These are phyloP conservation scores for Hymenopus coronatus DNA, from an alignment of 2,888 invertebrate species.

Conservation along the genomic window DNA sequence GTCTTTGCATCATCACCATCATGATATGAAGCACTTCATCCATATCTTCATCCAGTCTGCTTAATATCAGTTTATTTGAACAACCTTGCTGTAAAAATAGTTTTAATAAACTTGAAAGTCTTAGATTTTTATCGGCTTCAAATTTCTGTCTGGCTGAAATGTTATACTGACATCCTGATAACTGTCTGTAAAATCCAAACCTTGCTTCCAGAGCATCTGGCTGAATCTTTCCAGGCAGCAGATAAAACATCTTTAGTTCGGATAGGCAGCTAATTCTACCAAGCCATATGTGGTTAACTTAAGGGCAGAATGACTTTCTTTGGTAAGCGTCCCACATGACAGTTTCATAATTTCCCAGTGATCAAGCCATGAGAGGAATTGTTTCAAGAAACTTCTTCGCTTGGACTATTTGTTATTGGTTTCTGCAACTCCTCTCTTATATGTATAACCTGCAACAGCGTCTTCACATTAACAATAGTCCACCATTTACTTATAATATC, in stretches of 20 bases:
- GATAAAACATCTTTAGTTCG: not conserved
- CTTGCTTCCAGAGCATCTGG: not conserved
- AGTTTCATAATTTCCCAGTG: not conserved
- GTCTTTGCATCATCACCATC: not conserved
- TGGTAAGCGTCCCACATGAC: not conserved
- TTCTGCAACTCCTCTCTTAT: no score
- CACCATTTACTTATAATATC: not conserved
- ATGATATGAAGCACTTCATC: no score
- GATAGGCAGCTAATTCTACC: not conserved
- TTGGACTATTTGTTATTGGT: not conserved
- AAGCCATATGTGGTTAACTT: not conserved
- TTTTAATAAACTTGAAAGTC: not conserved
- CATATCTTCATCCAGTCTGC: no score
- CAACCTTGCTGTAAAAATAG: not conserved
- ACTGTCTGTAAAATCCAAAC: not conserved
- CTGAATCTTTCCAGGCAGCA: not conserved
- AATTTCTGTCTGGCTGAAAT: not conserved
- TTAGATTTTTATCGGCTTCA: not conserved
- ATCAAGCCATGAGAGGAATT: not conserved
- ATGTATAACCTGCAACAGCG: no score
- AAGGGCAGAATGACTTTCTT: not conserved
- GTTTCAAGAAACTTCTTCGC: not conserved
- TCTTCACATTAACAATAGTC: not conserved
- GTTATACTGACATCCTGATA: not conserved
- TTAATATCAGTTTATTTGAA: no score